Percentiles rank a stretch among this genome's conserved stretches.
Conservation (phyloP, 2,113 vertebrate genomes). For the Mungos mungo region DNA sequence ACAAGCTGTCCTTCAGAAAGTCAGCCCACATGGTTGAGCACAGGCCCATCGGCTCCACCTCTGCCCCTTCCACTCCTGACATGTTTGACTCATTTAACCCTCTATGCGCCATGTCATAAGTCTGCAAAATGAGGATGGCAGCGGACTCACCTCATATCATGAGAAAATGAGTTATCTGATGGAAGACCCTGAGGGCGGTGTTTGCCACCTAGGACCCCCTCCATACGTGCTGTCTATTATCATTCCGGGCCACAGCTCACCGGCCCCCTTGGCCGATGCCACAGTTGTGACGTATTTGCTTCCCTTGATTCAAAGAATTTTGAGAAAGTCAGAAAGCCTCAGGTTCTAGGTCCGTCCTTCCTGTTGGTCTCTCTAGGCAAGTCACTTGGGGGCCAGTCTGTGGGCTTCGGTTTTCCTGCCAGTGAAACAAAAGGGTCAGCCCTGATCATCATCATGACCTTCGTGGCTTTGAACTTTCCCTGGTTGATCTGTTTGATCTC, state of each 20-base stretch:
- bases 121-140: not conserved
- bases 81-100: not conserved
- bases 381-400: no score
- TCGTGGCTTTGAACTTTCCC: not conserved
- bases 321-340: not conserved
- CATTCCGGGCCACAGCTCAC: not conserved
- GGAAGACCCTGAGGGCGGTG: not conserved
- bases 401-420: not conserved
- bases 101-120: no score
- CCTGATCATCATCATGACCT: not conserved
- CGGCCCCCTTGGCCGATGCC: not conserved
- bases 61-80: not conserved
- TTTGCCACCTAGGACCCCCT: not conserved
- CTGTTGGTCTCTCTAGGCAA: not conserved
- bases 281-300: not conserved
- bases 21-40: not conserved
- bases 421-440: not conserved
- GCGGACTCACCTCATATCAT: no score
- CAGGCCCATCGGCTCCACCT: not conserved
- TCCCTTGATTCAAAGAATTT: not conserved
- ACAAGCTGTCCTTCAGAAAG: not conserved
- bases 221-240: not conserved
- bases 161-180: not conserved
- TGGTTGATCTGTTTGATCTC: not conserved
- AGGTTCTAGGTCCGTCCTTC: not conserved